These are phyloP conservation scores for Chelonia mydas DNA, from an alignment of 2,797 vertebrate genomes.

Conservation along the genomic window DNA sequence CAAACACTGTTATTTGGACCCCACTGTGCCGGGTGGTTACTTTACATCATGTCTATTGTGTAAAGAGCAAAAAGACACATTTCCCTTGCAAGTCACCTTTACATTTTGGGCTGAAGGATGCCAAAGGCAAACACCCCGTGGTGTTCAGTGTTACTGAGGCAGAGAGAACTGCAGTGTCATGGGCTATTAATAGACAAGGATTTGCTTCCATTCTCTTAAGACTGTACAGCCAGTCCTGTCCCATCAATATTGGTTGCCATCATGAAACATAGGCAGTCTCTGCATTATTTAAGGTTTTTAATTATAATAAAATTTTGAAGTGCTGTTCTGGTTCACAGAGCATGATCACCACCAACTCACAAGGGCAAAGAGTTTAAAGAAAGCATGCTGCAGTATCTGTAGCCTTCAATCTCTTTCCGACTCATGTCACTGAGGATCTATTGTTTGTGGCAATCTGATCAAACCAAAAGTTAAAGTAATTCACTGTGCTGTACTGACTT, in stretches of 20 bases:
- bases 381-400: not conserved
- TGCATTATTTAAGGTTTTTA: conserved; percentile 47
- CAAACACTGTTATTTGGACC: not conserved
- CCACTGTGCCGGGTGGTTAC: not conserved
- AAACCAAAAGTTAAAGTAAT: not conserved
- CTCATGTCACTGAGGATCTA: accelerated
- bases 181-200: conserved; percentile 36
- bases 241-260: conserved; percentile 49
- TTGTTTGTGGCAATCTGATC: not conserved
- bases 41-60: not conserved
- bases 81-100: not conserved
- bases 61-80: not conserved
- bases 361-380: conserved; percentile 40
- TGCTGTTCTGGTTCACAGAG: conserved; percentile 31
- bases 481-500: not conserved
- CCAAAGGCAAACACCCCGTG: not conserved
- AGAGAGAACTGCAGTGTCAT: conserved; percentile 30
- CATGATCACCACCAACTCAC: conserved; percentile 7
- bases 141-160: conserved; percentile 32
- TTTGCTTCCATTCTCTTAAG: conserved; percentile 15
- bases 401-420: not conserved
- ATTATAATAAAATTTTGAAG: conserved; percentile 37
- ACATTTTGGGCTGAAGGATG: not conserved
- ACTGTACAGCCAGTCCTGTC: conserved; percentile 9
- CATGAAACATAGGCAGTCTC: not conserved